These are phyloP conservation scores for Mechanitis mazaeus DNA, from an alignment of 2,888 invertebrate species.

Conservation along the genomic window DNA sequence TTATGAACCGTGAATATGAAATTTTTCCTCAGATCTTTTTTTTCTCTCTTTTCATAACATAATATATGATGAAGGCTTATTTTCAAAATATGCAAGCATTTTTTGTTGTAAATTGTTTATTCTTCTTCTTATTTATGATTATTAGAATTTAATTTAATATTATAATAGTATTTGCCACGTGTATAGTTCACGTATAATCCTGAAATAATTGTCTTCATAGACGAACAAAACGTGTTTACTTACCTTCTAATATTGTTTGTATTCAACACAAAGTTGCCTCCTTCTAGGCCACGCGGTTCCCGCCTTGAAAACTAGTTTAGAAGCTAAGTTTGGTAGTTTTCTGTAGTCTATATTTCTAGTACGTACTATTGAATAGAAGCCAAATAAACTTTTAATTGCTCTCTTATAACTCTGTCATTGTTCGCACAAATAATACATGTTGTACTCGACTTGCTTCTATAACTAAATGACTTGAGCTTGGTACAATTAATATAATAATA, in stretches of 20 bases:
- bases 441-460: background rate
- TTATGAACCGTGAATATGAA: too few relatives aligned
- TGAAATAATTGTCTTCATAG: background rate
- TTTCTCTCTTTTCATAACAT: too few relatives aligned
- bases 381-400: conserved; percentile 5
- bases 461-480: too few relatives aligned
- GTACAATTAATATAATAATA: too few relatives aligned
- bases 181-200: background rate
- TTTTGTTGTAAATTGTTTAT: too few relatives aligned
- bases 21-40: too few relatives aligned
- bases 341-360: conserved; percentile 2
- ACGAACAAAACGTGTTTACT: background rate
- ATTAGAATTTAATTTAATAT: conserved; percentile 1
- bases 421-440: background rate
- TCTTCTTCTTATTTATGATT: background rate
- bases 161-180: background rate
- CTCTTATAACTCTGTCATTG: background rate
- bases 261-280: conserved; percentile 12
- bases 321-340: conserved; percentile 19
- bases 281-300: conserved; percentile 27
- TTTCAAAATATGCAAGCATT: too few relatives aligned
- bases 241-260: conserved; percentile 26
- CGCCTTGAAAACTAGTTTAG: conserved; percentile 27
- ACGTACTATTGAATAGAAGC: conserved; percentile 7
- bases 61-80: too few relatives aligned